Evolutionary conservation across 2,797 vertebrate genomes (phyloP).

Genomic region (Chrosomus eos): DNA sequence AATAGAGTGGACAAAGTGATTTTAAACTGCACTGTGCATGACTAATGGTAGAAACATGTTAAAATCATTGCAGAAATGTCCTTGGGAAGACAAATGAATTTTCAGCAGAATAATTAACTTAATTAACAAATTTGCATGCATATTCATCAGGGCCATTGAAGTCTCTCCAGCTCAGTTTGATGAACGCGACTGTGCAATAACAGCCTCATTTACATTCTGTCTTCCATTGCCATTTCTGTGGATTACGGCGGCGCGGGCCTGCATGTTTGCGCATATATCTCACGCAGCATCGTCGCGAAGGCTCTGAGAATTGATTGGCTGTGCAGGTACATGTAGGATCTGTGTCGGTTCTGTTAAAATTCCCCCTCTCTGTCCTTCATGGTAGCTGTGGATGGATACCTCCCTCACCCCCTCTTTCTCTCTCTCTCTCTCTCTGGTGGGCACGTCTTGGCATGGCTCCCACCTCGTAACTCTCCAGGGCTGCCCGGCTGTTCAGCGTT

Average conservation of each 20-base stretch:
- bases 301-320: slow-evolving; percentile 73
- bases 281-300: slow-evolving; percentile 46
- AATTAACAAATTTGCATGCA: slow-evolving; percentile 99
- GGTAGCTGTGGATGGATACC: slow-evolving; percentile 34
- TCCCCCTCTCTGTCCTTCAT: slow-evolving; percentile 39
- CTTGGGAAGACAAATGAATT: slow-evolving; percentile 99
- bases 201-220: slow-evolving; percentile 99
- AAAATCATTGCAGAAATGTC: slow-evolving; percentile 99
- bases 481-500: slow-evolving; percentile 94
- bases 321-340: slow-evolving; percentile 67
- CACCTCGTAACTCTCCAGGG: slow-evolving; percentile 97
- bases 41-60: slow-evolving; percentile 99
- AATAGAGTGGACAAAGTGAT: slow-evolving; percentile 92
- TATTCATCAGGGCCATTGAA: slow-evolving; percentile 99
- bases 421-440: slow-evolving; percentile 83
- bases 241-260: slow-evolving; percentile 56
- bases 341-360: slow-evolving; percentile 52
- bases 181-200: slow-evolving; percentile 99
- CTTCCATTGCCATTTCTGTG: slow-evolving; percentile 94
- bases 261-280: slow-evolving; percentile 67
- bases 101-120: slow-evolving; percentile 98
- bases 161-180: slow-evolving; percentile 99
- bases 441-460: slow-evolving; percentile 97
- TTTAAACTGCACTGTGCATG: slow-evolving; percentile 96
- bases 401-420: slow-evolving; percentile 38